Conservation (phyloP, 2,888 invertebrate genomes). For the Callosobruchus maculatus region DNA sequence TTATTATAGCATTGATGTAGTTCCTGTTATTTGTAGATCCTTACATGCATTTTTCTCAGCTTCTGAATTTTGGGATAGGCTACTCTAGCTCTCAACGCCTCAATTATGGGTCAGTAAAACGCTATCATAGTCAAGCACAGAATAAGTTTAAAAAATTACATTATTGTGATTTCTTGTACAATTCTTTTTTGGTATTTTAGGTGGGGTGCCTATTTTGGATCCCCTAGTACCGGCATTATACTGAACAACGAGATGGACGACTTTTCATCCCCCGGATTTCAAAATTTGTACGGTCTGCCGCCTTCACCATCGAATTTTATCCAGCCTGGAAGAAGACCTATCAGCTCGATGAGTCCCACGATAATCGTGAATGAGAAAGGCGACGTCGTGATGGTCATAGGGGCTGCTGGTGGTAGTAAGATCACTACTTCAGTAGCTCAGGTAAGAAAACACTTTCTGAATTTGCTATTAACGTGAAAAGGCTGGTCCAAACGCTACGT, state of each 20-base stretch:
- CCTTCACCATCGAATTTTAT: conserved; percentile 81
- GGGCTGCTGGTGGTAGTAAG: conserved; percentile 88
- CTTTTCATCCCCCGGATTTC: conserved; percentile 67
- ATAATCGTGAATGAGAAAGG: conserved; percentile 63
- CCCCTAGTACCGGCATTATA: conserved; percentile 74
- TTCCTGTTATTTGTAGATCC: too few species aligned
- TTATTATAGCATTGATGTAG: too few species aligned
- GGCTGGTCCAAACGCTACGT: too few species aligned
- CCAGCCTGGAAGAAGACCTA: conserved; percentile 74
- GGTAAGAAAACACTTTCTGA: conserved; percentile 37
- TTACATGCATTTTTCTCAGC: too few species aligned
- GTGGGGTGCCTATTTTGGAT: conserved; percentile 56
- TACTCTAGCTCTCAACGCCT: too few species aligned
- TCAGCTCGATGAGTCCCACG: conserved; percentile 89
- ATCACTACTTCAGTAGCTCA: conserved; percentile 79
- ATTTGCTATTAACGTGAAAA: too few species aligned
- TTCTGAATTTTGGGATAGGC: too few species aligned
- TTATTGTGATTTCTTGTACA: too few species aligned
- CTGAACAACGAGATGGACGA: conserved; percentile 90
- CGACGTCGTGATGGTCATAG: conserved; percentile 57
- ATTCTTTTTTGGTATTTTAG: conserved; percentile 13
- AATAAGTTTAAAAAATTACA: too few species aligned
- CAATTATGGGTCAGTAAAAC: too few species aligned
- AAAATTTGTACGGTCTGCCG: conserved; percentile 68
- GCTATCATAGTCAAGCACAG: too few species aligned